Conservation (phyloP, 2,113 vertebrate species). For the Erinaceus europaeus region DNA sequence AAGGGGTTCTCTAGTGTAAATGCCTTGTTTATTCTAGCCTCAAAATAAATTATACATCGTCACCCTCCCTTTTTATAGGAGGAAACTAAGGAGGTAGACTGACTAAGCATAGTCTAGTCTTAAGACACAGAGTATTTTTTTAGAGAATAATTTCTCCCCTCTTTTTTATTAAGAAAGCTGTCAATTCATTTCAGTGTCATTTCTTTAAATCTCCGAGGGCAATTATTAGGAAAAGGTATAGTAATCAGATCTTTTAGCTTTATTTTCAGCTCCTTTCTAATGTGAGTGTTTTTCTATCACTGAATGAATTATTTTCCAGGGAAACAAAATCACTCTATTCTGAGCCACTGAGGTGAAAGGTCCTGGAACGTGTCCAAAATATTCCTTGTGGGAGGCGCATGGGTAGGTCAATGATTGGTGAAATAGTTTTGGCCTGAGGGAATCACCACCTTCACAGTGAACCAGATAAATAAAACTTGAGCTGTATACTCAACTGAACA, state of each 20-base stretch:
- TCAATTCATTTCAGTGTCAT: background rate
- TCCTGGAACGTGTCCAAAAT: background rate
- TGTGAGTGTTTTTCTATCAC: background rate
- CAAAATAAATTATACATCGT: background rate
- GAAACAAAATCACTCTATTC: background rate
- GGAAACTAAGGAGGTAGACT: background rate
- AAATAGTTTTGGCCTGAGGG: background rate
- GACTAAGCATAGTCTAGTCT: background rate
- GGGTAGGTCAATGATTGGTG: background rate
- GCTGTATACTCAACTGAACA: too few species aligned
- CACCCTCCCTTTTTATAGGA: background rate
- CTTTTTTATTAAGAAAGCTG: background rate
- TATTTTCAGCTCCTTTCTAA: background rate
- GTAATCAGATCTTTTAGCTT: background rate
- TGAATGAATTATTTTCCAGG: constrained; percentile 16
- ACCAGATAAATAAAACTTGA: too few species aligned
- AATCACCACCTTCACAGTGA: background rate
- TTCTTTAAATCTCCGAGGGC: background rate
- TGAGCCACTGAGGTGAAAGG: background rate
- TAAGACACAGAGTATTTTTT: background rate
- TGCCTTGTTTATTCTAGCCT: background rate
- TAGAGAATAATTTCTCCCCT: background rate
- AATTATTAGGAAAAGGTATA: background rate
- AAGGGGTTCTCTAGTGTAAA: background rate
- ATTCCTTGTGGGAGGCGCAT: too few species aligned